Evolutionary conservation across 2,113 vertebrate genomes (phyloP).

Genomic region (Clarias batrachus): DNA sequence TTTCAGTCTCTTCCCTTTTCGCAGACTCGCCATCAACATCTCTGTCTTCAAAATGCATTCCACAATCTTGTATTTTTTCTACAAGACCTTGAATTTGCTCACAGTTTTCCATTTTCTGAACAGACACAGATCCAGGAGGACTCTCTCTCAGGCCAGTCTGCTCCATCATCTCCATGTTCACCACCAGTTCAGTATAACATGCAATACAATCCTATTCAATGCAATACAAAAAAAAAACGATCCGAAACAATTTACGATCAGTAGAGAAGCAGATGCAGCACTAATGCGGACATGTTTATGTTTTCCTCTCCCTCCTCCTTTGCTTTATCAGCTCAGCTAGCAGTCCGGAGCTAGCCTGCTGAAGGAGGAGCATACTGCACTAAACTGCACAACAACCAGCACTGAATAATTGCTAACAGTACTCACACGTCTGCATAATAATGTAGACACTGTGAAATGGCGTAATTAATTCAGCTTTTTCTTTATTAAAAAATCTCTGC

Average conservation of each 20-base stretch:
- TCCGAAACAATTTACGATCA: no score
- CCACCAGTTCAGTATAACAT: neutral
- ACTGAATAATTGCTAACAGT: no score
- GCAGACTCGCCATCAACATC: slow-evolving; percentile 51
- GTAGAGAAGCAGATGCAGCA: no score
- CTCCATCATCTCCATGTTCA: slow-evolving; percentile 67
- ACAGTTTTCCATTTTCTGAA: slow-evolving; percentile 18
- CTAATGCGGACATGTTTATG: neutral
- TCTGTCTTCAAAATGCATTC: slow-evolving; percentile 37
- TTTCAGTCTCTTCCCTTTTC: slow-evolving; percentile 45
- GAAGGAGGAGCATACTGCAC: neutral
- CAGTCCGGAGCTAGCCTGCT: neutral
- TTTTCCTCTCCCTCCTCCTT: neutral
- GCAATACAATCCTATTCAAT: neutral
- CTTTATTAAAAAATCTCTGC: neutral
- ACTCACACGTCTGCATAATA: neutral
- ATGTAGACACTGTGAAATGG: neutral
- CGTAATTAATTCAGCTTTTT: no score
- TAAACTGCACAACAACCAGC: neutral
- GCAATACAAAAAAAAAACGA: neutral
- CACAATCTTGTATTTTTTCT: slow-evolving; percentile 53
- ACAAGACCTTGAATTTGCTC: slow-evolving; percentile 57
- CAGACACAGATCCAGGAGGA: slow-evolving; percentile 51
- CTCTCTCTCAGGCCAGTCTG: slow-evolving; percentile 69
- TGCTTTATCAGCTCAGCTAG: neutral